These are phyloP conservation scores for Sebastes elongatus DNA, from an alignment of 2,797 vertebrate genomes.

Conservation along the genomic window DNA sequence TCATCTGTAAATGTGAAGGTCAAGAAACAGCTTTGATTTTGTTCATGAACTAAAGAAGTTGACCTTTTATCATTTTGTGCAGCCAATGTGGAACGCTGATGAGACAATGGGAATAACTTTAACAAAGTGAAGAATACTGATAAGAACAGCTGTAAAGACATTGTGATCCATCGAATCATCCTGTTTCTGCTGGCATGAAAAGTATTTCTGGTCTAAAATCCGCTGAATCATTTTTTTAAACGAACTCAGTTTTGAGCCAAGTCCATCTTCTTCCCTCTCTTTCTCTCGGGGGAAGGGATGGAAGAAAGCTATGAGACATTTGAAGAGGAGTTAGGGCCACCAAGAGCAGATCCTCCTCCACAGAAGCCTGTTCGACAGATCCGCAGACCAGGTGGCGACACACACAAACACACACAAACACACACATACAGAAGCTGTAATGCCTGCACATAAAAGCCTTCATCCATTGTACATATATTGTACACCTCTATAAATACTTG, in stretches of 20 bases:
- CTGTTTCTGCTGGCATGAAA: slow-evolving; percentile 7
- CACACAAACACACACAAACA: slow-evolving; percentile 29
- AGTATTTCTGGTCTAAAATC: not conserved
- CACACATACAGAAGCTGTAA: slow-evolving; percentile 29
- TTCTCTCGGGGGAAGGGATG: slow-evolving; percentile 59
- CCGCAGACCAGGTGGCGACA: slow-evolving; percentile 72
- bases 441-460: slow-evolving; percentile 25
- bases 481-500: slow-evolving; percentile 66
- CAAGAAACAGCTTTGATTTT: slow-evolving; percentile 31
- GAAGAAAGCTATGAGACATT: slow-evolving; percentile 83
- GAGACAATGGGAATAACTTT: not conserved
- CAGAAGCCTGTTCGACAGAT: slow-evolving; percentile 74
- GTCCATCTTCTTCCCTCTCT: not conserved
- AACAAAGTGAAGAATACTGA: not conserved
- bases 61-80: slow-evolving; percentile 34
- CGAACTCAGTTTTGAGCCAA: not conserved
- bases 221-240: not conserved
- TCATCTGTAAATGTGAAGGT: slow-evolving; percentile 68
- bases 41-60: slow-evolving; percentile 26
- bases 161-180: not conserved
- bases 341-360: slow-evolving; percentile 70
- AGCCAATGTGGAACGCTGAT: slow-evolving; percentile 3
- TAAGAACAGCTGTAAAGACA: not conserved
- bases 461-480: slow-evolving; percentile 31
- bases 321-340: slow-evolving; percentile 79